phyloP scores from a whole-genome alignment of 2,113 vertebrate species.

The Lontra canadensis region DNA sequence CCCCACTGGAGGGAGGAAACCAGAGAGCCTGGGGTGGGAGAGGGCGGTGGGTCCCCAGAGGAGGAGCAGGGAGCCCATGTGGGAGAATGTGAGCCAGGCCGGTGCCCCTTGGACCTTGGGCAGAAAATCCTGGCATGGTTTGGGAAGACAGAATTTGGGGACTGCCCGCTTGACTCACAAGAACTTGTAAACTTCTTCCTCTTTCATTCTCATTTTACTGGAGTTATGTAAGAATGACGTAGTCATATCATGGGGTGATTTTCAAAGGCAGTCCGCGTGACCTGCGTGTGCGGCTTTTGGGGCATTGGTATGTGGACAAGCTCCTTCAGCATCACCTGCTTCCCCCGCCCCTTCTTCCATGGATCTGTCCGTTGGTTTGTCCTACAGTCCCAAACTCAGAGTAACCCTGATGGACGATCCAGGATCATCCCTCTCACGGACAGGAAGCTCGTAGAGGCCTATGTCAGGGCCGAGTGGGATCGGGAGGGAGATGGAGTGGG shows the following conservation, averaged over 20 bases:
- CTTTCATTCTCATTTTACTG: neutral
- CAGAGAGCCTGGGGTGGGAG: neutral
- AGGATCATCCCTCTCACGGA: neutral
- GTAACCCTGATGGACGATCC: rapidly evolving
- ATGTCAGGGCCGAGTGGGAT: rapidly evolving
- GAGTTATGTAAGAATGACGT: neutral
- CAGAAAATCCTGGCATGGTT: rapidly evolving
- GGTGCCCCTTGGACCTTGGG: neutral
- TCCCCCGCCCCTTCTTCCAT: neutral
- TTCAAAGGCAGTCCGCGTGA: no score
- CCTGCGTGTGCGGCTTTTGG: rapidly evolving
- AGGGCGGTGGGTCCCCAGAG: rapidly evolving
- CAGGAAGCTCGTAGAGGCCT: neutral
- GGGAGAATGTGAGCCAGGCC: no score
- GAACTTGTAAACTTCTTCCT: neutral
- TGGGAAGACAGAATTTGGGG: no score
- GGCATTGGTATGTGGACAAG: rapidly evolving
- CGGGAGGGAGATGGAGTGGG: neutral
- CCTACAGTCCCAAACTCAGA: no score
- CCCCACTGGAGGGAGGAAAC: no score
- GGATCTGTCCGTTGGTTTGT: rapidly evolving
- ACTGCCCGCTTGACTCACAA: rapidly evolving
- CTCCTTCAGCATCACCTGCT: neutral
- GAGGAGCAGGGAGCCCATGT: neutral
- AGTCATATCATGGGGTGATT: rapidly evolving